Base-by-base conservation (phyloP, 2,888 invertebrate genomes). In the Tiphia femorata region DNA sequence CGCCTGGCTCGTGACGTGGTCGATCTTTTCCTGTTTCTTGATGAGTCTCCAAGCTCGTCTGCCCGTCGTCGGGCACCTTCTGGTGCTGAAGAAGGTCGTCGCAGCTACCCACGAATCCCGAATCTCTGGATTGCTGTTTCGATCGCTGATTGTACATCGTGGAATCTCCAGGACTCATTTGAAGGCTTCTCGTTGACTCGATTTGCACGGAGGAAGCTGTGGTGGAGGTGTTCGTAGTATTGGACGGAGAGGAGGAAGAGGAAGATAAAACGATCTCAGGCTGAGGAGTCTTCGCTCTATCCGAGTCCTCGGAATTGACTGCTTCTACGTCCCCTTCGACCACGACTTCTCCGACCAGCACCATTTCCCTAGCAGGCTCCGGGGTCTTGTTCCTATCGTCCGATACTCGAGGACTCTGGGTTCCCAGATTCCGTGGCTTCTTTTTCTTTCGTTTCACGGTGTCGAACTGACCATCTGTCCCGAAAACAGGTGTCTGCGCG, bases 51-150 rank as follows among this genome's bases (percentile, higher is more conserved):
- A 55, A 47, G 4, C 51, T 47, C 2, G 44, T n/a, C 37, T 68
- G 62, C 6, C 55, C 52, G 7, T 77, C 77, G 3, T 70, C 58
- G 0, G 72, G 66, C 1, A 74, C 42, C 49, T 87, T 87, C 57
- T 86, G 85, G 72, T 90, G 90, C 80, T 92, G 90, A 33, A 94
- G 84, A 58, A 95, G 85, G 81, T 95, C 95, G 77, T 95, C 95
- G 75, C 93, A 94, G 79, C 94, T 94, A 4, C 95, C 95, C 42
- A 95, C 91, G 73, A 95, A 95, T 1, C 95, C 95, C 72, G 94
- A 94, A 81, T 95, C 95, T 58, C 95, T 87, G 77, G 93, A 94
- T 59, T 93, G 93, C 79, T 92, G 92, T 79, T 93, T 93, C 72
- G 91, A 90, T 53, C 90, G 89, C 79, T 73, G 73, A 16, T 64